Evolutionary conservation across 2,888 invertebrate genomes (phyloP).

Genomic region (Magallana nippona): DNA sequence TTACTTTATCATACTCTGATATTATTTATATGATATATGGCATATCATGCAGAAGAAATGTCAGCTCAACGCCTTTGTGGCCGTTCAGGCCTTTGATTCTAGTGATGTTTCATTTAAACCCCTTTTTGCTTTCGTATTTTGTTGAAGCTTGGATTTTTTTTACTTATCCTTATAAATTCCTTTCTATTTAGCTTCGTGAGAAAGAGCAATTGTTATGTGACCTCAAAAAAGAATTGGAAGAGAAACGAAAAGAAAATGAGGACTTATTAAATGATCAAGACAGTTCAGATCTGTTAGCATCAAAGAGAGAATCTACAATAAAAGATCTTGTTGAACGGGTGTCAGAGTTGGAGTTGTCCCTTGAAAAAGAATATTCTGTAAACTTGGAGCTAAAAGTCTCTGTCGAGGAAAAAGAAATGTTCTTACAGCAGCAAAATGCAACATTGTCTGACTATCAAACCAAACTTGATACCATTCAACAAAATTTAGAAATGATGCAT

Average conservation of each 20-base stretch:
- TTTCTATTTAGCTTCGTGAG: background rate
- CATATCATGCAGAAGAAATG: too few relatives aligned
- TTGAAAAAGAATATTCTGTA: background rate
- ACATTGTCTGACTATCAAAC: background rate
- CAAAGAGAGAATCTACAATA: background rate
- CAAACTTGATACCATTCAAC: background rate
- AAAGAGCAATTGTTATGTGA: background rate
- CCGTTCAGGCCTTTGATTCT: background rate
- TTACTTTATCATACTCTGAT: too few relatives aligned
- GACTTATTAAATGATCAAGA: background rate
- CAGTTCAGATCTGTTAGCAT: background rate
- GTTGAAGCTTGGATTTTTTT: background rate
- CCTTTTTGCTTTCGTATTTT: background rate
- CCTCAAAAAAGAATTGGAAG: background rate
- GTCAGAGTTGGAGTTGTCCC: background rate
- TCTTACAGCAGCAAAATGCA: background rate
- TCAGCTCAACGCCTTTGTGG: too few relatives aligned
- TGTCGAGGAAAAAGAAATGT: background rate
- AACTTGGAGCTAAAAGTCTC: background rate
- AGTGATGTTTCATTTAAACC: background rate
- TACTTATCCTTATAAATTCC: background rate
- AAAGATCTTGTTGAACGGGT: background rate
- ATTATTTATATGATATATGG: too few relatives aligned
- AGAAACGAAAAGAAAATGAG: background rate
- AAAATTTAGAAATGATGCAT: background rate